Evolutionary conservation across 2,113 vertebrate species (phyloP).

Genomic region (Serinus canaria): DNA sequence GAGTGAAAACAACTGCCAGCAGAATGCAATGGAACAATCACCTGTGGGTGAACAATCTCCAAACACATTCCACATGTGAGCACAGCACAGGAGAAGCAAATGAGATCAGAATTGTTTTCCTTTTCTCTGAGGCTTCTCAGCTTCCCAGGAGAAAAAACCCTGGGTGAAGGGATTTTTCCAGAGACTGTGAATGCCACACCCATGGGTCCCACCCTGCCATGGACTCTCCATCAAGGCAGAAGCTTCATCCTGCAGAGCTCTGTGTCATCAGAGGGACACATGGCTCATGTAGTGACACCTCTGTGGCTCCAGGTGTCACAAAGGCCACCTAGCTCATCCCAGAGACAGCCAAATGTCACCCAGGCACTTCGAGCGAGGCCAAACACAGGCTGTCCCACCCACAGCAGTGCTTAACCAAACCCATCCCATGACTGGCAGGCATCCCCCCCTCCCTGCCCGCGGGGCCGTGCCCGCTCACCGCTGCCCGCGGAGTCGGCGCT

Average conservation of each 20-base stretch:
- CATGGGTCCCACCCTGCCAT: neutral
- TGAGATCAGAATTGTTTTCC: no score
- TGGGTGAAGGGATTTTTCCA: no score
- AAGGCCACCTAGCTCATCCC: neutral
- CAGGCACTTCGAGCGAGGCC: neutral
- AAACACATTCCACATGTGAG: no score
- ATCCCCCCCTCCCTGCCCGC: neutral
- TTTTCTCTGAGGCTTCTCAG: no score
- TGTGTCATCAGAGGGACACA: neutral
- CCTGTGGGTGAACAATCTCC: no score
- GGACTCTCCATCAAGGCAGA: neutral
- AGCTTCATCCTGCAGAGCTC: neutral
- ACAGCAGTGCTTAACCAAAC: fast-evolving
- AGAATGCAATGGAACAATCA: no score
- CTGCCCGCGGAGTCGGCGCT: slow-evolving; percentile 77
- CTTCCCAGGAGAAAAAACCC: no score
- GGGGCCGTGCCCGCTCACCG: slow-evolving; percentile 67
- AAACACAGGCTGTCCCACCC: neutral
- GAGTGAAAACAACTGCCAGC: no score
- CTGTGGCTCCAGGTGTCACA: neutral
- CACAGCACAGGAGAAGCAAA: no score
- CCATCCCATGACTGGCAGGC: fast-evolving
- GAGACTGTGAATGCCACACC: no score
- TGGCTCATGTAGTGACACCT: neutral
- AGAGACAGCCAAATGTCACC: neutral